Conservation (phyloP, 2,797 vertebrate genomes). For the Lagocephalus sceleratus region DNA sequence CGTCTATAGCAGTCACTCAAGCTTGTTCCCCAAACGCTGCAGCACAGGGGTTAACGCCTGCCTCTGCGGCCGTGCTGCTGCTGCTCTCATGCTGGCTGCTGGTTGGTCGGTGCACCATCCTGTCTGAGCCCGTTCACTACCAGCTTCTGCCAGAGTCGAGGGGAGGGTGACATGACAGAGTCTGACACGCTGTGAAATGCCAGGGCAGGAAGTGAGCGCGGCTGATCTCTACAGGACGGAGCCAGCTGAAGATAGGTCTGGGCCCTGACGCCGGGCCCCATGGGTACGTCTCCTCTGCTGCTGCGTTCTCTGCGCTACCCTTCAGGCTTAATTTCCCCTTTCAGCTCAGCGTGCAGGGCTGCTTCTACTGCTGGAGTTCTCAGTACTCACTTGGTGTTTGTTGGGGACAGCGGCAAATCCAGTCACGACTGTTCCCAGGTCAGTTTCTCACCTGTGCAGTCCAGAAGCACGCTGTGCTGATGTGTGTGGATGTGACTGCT, state of each 20-base stretch:
- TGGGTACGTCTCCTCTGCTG: constrained; percentile 51
- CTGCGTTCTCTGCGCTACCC: too few relatives aligned
- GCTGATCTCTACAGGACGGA: constrained; percentile 29
- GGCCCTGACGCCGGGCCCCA: constrained; percentile 43
- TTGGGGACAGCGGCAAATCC: not conserved
- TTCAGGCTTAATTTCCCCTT: too few relatives aligned
- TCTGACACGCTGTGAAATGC: constrained; percentile 41
- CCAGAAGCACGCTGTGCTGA: too few relatives aligned
- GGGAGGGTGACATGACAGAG: constrained; percentile 60
- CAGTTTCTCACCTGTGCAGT: too few relatives aligned
- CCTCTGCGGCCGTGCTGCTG: not conserved
- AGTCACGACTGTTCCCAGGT: too few relatives aligned
- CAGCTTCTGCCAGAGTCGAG: constrained; percentile 41
- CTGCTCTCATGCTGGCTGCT: not conserved
- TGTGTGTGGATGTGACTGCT: too few relatives aligned
- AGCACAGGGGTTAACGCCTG: not conserved
- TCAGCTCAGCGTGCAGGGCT: too few relatives aligned
- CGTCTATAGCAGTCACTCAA: too few relatives aligned
- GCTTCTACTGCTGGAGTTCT: too few relatives aligned
- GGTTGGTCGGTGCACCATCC: constrained; percentile 3
- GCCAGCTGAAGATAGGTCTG: constrained; percentile 27
- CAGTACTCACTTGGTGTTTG: not conserved
- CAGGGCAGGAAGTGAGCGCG: constrained; percentile 66
- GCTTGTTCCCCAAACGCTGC: not conserved
- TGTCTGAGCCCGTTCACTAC: constrained; percentile 19